These are phyloP conservation scores for Thunnus thynnus DNA, from an alignment of 2,113 vertebrate species.

Conservation along the genomic window DNA sequence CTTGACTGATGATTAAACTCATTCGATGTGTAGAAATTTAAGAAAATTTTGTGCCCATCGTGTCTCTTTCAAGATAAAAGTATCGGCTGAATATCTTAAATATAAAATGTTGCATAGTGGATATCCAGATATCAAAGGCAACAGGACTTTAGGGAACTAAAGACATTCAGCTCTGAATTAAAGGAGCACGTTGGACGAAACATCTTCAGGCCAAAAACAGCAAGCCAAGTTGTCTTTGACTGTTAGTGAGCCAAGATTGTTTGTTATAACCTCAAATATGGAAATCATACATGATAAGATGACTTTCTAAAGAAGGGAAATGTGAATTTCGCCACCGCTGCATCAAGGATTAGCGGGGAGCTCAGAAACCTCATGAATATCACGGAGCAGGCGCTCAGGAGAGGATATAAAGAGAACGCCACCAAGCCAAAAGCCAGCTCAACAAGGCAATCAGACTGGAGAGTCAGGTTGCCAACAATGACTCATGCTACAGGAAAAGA, in stretches of 20 bases:
- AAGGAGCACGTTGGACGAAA: neutral
- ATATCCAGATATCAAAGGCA: neutral
- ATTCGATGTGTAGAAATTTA: neutral
- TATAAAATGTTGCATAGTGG: neutral
- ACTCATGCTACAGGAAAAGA: slow-evolving; percentile 74
- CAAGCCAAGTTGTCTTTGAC: neutral
- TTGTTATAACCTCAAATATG: neutral
- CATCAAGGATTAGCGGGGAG: slow-evolving; percentile 31
- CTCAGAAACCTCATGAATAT: slow-evolving; percentile 58
- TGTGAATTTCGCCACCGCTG: slow-evolving; percentile 16
- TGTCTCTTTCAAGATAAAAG: neutral
- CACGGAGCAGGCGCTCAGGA: slow-evolving; percentile 52
- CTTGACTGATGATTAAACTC: neutral
- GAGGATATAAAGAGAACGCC: slow-evolving; percentile 57
- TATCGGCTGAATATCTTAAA: neutral
- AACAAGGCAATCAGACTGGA: slow-evolving; percentile 74
- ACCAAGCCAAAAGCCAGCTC: slow-evolving; percentile 70
- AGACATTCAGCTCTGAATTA: neutral
- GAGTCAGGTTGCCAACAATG: slow-evolving; percentile 72
- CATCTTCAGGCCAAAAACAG: neutral
- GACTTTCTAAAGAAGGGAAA: neutral
- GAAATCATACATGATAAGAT: neutral
- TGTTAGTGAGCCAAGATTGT: neutral
- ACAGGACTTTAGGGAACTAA: neutral
- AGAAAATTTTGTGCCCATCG: neutral